phyloP scores from a whole-genome alignment of 1,140 invertebrate species.

The Aricia agestis region DNA sequence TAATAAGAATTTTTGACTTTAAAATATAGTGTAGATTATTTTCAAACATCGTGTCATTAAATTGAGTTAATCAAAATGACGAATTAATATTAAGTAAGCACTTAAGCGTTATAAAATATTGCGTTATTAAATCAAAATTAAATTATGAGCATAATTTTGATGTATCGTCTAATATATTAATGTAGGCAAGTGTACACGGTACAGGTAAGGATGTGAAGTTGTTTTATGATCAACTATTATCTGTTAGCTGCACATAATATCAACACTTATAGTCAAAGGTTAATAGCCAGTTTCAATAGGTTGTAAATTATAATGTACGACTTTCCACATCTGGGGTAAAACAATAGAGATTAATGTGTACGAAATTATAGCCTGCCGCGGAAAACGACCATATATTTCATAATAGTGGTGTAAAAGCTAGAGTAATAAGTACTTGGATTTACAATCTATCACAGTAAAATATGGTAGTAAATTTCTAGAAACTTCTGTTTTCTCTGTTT shows the following conservation, averaged over 20 bases:
- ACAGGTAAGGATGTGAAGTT: constrained; percentile 20
- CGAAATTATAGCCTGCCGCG: constrained; percentile 1
- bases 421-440: no score
- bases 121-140: background rate
- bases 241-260: constrained; percentile 17
- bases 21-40: no score
- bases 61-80: no score
- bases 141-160: no score
- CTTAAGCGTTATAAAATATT: background rate
- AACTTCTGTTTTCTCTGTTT: no score
- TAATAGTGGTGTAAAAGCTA: background rate
- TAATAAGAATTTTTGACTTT: no score
- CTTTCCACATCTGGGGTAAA: background rate
- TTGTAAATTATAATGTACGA: constrained; percentile 1
- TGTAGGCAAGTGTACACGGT: background rate
- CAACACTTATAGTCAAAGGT: constrained; percentile 19
- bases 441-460: no score
- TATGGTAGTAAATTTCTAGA: no score
- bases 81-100: no score
- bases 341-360: constrained; percentile 12
- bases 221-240: constrained; percentile 22
- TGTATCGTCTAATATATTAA: background rate
- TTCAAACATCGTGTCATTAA: no score
- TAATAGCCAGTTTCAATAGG: constrained; percentile 7
- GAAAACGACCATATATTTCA: background rate